These are phyloP conservation scores for Zele albiditarsus DNA, from an alignment of 2,888 invertebrate species.

Conservation along the genomic window DNA sequence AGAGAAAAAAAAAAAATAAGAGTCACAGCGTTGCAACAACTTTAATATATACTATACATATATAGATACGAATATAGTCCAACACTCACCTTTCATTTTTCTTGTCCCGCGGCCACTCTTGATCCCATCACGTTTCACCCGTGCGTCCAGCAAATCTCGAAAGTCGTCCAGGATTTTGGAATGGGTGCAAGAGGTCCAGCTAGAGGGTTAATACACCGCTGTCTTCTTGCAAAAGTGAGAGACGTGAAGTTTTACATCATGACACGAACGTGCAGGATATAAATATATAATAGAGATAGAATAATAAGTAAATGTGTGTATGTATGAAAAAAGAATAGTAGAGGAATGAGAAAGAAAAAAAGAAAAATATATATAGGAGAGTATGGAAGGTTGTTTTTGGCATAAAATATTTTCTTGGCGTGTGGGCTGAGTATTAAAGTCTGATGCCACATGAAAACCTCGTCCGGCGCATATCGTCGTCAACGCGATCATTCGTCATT, in stretches of 20 bases:
- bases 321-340: conserved; percentile 25
- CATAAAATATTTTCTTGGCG: conserved; percentile 56
- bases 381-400: conserved; percentile 32
- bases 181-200: conserved; percentile 24
- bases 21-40: neutral
- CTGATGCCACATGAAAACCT: conserved; percentile 55
- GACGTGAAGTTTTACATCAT: conserved; percentile 20
- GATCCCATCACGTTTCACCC: conserved; percentile 56
- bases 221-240: conserved; percentile 10
- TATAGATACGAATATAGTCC: too few relatives aligned
- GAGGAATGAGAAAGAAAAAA: conserved; percentile 26
- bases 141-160: conserved; percentile 59
- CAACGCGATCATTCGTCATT: conserved; percentile 59
- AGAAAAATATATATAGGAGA: neutral
- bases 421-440: conserved; percentile 53
- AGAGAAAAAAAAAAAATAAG: neutral
- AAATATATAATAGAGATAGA: conserved; percentile 34
- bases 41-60: too few relatives aligned
- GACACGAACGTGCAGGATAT: neutral
- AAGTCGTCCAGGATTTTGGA: conserved; percentile 49
- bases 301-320: conserved; percentile 17
- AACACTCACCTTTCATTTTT: neutral
- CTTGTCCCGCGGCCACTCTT: conserved; percentile 21
- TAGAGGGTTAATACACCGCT: conserved; percentile 29
- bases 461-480: conserved; percentile 55